A percentile compares a stretch with the other conserved stretches of the same genome.
Evolutionary conservation across 92 coral and sea anemone genomes (phyloP).

Genomic region (Palythoa grandis): DNA sequence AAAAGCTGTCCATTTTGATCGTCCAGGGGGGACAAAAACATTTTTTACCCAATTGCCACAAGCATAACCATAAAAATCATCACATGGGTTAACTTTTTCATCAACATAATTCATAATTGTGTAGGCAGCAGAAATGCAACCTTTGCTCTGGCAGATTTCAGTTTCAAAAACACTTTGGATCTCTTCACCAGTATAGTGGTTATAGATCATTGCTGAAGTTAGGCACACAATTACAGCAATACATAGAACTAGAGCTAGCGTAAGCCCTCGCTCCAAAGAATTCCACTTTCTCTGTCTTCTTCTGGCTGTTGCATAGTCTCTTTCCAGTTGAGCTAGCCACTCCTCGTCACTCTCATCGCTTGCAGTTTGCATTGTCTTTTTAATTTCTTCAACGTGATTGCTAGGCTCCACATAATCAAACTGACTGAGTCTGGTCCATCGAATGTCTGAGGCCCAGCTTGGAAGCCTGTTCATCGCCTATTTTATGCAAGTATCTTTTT

Average conservation of each 20-base stretch:
- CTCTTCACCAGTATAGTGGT: constrained; percentile 44
- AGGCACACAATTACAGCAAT: constrained; percentile 68
- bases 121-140: constrained; percentile 89
- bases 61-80: constrained; percentile 88
- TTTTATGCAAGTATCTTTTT: not conserved
- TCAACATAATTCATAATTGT: constrained; percentile 81
- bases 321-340: constrained; percentile 94
- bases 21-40: constrained; percentile 71
- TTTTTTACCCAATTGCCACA: constrained; percentile 88
- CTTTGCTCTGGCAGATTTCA: constrained; percentile 75
- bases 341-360: constrained; percentile 98
- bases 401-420: constrained; percentile 70
- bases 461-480: constrained; percentile 52
- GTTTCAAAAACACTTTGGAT: constrained; percentile 19
- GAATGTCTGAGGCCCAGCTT: constrained; percentile 83
- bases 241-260: constrained; percentile 69
- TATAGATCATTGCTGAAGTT: constrained; percentile 70
- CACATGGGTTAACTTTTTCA: constrained; percentile 77
- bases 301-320: constrained; percentile 92
- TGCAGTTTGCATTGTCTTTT: constrained; percentile 70
- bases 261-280: constrained; percentile 74
- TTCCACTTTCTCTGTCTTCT: constrained; percentile 81
- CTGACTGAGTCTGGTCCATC: constrained; percentile 84
- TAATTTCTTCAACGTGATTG: constrained; percentile 56
- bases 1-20: constrained; percentile 85